A percentile compares a stretch with the other conserved stretches of the same genome.
phyloP scores from a whole-genome alignment of 2,797 vertebrate genomes.

The Coendou prehensilis region DNA sequence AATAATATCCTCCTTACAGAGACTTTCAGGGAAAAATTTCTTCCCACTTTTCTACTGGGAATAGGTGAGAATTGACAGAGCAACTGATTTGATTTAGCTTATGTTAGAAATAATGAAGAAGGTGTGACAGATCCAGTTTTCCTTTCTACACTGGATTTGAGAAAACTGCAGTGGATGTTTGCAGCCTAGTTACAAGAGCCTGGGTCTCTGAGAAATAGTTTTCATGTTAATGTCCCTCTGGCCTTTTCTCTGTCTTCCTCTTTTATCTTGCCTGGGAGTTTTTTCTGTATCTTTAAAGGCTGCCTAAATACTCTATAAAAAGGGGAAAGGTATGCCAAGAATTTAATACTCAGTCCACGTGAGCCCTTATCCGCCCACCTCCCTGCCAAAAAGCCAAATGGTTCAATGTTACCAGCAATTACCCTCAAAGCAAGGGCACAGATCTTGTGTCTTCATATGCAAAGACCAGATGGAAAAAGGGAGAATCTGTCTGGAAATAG shows the following conservation, averaged over 20 bases:
- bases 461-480: background rate
- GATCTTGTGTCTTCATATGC: background rate
- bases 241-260: conserved; percentile 21
- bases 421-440: background rate
- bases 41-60: background rate
- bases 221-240: background rate
- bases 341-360: conserved; percentile 1
- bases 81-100: background rate
- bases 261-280: background rate
- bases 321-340: background rate
- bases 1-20: background rate
- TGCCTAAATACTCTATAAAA: background rate
- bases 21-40: background rate
- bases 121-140: background rate
- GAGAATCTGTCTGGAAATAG: background rate
- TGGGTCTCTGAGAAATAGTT: background rate
- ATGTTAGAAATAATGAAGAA: background rate
- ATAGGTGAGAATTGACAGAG: background rate
- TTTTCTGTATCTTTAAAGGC: conserved; percentile 21
- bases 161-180: background rate
- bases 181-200: background rate
- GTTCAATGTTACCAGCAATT: background rate
- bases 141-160: background rate
- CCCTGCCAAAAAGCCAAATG: background rate
- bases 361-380: background rate